These are phyloP conservation scores for Syngnathus scovelli DNA, from an alignment of 2,113 vertebrate genomes.

Conservation along the genomic window DNA sequence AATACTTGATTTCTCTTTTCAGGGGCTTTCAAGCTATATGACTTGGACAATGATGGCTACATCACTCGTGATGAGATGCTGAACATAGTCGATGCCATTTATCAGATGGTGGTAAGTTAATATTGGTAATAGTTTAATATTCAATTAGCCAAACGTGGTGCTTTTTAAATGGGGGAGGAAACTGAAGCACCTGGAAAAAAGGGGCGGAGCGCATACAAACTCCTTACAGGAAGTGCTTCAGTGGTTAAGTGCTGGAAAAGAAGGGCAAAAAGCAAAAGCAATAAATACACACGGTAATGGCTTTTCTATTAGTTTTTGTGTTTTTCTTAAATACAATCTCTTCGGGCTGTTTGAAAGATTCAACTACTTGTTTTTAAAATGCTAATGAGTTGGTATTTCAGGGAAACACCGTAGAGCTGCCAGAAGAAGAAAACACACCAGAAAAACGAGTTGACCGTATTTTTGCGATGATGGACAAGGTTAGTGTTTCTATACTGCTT, in stretches of 20 bases:
- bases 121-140: no score
- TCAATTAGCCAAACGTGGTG: no score
- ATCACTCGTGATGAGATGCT: slow-evolving; percentile 98
- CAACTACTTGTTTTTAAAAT: background rate
- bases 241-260: background rate
- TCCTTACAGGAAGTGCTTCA: background rate
- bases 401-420: slow-evolving; percentile 97
- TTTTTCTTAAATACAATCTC: background rate
- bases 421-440: slow-evolving; percentile 95
- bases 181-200: no score
- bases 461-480: slow-evolving; percentile 99
- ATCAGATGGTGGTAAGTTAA: slow-evolving; percentile 96
- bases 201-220: no score
- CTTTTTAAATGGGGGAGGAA: no score
- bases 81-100: slow-evolving; percentile 97
- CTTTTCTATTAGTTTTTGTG: background rate
- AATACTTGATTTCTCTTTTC: slow-evolving; percentile 27
- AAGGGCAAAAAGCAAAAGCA: background rate
- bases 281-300: background rate
- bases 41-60: slow-evolving; percentile 95
- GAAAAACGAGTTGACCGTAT: slow-evolving; percentile 96
- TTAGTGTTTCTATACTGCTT: slow-evolving; percentile 38
- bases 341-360: background rate
- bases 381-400: slow-evolving; percentile 45
- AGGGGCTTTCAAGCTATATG: slow-evolving; percentile 98